Evolutionary conservation across 2,888 invertebrate species (phyloP).

Genomic region (Diogma glabrata): DNA sequence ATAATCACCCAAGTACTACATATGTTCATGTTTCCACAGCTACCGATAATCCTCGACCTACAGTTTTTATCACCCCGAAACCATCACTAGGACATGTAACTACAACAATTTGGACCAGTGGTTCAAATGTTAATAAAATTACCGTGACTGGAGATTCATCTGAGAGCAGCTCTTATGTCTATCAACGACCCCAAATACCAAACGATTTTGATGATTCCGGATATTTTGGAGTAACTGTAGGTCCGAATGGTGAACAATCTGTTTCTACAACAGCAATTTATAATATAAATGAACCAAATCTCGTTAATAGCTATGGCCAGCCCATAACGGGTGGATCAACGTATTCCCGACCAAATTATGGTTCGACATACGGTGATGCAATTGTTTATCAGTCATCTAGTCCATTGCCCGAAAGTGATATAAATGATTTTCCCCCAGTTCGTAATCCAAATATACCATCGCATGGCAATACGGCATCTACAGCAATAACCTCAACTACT

Average conservation of each 20-base stretch:
- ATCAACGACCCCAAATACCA: conserved; percentile 22
- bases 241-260: conserved; percentile 15
- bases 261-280: conserved; percentile 23
- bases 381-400: conserved; percentile 22
- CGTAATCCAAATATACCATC: conserved; percentile 69
- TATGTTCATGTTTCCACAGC: conserved; percentile 12
- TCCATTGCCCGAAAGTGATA: conserved; percentile 40
- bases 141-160: conserved; percentile 21
- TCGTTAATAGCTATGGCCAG: conserved; percentile 4
- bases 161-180: conserved; percentile 37
- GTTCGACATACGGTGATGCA: conserved; percentile 1
- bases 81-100: conserved; percentile 38
- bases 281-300: conserved; percentile 22
- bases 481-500: conserved; percentile 57
- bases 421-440: conserved; percentile 74
- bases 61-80: conserved; percentile 57
- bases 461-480: conserved; percentile 36
- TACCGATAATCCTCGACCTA: conserved; percentile 47
- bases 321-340: background rate
- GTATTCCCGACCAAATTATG: background rate
- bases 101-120: conserved; percentile 23
- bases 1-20: background rate
- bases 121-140: conserved; percentile 17
- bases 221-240: conserved; percentile 27
- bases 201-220: conserved; percentile 37